Evolutionary conservation across 2,113 vertebrate genomes (phyloP).

Genomic region (Fulmarus glacialis): DNA sequence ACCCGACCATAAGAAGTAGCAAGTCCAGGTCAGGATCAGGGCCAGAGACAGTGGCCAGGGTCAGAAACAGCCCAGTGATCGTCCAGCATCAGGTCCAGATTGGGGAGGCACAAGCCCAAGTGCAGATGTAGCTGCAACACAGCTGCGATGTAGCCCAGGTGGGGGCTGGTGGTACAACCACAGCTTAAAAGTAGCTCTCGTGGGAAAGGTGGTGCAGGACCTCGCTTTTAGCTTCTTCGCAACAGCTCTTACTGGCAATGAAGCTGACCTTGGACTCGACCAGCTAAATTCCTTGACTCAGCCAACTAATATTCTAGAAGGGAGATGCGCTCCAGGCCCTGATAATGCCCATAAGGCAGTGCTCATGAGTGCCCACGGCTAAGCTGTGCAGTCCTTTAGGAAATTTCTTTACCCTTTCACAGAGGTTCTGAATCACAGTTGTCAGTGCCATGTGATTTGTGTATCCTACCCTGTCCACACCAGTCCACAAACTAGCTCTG

Average conservation of each 20-base stretch:
- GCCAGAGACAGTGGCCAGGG: neutral
- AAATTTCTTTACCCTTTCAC: neutral
- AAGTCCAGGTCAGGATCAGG: neutral
- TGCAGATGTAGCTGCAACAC: rapidly evolving
- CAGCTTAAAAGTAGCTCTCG: neutral
- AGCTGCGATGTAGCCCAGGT: rapidly evolving
- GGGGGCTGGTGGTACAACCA: rapidly evolving
- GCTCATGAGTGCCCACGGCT: rapidly evolving
- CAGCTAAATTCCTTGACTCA: neutral
- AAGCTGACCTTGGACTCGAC: neutral
- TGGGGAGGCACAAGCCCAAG: neutral
- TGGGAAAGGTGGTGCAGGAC: neutral
- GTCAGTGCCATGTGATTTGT: neutral
- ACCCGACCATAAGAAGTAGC: neutral
- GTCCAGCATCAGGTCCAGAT: neutral
- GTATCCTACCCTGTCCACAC: neutral
- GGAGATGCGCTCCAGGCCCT: neutral
- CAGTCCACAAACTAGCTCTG: neutral
- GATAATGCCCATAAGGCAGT: rapidly evolving
- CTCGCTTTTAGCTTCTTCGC: neutral
- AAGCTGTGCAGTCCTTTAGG: neutral
- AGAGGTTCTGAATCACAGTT: neutral
- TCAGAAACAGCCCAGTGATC: neutral
- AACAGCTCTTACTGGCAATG: neutral
- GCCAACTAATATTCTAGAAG: neutral